Percentiles rank a stretch among this genome's conserved stretches.
Conservation (phyloP, 2,888 invertebrate genomes). For the Acanthosoma haemorrhoidale region DNA sequence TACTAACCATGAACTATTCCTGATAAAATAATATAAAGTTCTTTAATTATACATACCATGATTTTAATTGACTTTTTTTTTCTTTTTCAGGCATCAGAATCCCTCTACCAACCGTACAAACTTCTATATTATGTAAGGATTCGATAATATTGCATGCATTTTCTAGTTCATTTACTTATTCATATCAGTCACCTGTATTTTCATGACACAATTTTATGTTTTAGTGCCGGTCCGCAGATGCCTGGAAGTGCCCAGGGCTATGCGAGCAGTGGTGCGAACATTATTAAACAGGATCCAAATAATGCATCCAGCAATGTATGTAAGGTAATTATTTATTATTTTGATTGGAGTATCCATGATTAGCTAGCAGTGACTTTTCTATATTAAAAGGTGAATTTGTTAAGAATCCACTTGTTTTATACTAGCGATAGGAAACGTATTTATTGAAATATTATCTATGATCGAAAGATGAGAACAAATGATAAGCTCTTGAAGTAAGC, state of each 20-base stretch:
- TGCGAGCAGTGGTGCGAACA: constrained; percentile 32
- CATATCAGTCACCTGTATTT: not conserved
- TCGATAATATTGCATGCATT: not conserved
- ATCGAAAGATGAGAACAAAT: no score
- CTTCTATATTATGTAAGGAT: constrained; percentile 24
- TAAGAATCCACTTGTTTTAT: no score
- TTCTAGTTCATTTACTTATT: not conserved
- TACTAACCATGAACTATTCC: no score
- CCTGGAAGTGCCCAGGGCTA: constrained; percentile 48
- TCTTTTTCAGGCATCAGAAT: constrained; percentile 20
- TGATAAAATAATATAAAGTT: no score
- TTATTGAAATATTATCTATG: no score
- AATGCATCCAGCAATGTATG: constrained; percentile 42
- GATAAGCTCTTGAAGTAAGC: no score
- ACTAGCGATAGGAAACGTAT: no score
- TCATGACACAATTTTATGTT: constrained; percentile 21
- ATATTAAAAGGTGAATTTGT: no score
- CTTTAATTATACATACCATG: not conserved
- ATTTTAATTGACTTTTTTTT: not conserved
- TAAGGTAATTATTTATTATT: constrained; percentile 42
- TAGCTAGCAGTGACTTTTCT: no score
- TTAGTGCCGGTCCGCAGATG: constrained; percentile 43
- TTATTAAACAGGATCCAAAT: constrained; percentile 40
- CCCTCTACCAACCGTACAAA: constrained; percentile 16
- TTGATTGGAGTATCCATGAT: no score